phyloP scores from a whole-genome alignment of 2,113 vertebrate genomes.

The Petrocephalus microphthalmus region DNA sequence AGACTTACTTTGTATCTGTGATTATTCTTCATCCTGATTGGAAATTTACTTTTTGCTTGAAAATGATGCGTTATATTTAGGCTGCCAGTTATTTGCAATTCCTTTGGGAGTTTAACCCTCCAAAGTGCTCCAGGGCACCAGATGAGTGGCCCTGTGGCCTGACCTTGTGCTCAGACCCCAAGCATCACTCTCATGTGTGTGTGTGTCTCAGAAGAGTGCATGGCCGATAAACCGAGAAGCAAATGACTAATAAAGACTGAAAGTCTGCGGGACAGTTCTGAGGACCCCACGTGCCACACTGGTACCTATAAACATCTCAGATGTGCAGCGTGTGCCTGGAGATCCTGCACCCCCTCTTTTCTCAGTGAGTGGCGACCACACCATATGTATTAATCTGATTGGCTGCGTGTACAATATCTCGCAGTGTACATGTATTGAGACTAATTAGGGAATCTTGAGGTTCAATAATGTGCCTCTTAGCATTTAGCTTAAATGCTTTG shows the following conservation, averaged over 20 bases:
- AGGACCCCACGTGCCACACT: not conserved
- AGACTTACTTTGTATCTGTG: not conserved
- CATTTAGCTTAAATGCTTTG: not conserved
- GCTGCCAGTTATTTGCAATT: not conserved
- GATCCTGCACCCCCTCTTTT: not conserved
- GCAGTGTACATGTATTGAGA: not conserved
- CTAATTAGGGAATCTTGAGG: not conserved
- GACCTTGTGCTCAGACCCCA: not conserved
- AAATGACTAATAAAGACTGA: not conserved
- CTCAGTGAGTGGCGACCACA: not conserved
- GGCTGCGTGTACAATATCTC: not conserved
- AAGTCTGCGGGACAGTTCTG: not conserved
- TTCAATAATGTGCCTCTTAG: not conserved
- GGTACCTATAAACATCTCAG: not conserved
- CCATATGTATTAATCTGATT: not conserved
- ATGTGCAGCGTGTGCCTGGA: not conserved
- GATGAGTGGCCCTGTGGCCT: not conserved
- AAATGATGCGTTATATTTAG: not conserved
- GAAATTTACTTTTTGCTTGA: not conserved
- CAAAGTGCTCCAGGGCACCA: not conserved
- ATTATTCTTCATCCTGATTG: not conserved
- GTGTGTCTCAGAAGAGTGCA: not conserved
- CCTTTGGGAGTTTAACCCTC: not conserved
- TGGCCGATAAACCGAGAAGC: too few species aligned
- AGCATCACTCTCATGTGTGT: not conserved